phyloP scores from a whole-genome alignment of 1,140 invertebrate species.

The Orchestia grillus region DNA sequence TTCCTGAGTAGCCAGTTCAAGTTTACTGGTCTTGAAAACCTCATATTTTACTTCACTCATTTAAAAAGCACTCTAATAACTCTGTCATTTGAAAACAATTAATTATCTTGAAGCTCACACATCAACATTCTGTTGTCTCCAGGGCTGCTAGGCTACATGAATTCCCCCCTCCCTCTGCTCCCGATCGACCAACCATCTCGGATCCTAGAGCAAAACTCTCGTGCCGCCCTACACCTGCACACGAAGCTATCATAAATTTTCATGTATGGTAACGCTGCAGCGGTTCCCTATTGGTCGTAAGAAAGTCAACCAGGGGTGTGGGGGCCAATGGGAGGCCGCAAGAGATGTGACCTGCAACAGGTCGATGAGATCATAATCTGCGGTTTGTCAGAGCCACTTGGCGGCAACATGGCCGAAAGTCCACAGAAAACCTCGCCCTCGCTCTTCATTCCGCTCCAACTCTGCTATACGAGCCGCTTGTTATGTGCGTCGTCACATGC shows the following conservation, averaged over 20 bases:
- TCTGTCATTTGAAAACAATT: too few relatives aligned
- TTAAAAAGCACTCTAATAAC: too few relatives aligned
- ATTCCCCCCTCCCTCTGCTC: background rate
- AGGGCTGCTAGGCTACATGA: background rate
- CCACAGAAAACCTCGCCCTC: background rate
- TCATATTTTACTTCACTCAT: too few relatives aligned
- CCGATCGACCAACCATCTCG: background rate
- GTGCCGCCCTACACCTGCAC: background rate
- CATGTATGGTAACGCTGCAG: background rate
- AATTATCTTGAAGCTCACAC: too few relatives aligned
- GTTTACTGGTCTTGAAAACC: too few relatives aligned
- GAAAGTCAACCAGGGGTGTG: background rate
- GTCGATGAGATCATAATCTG: conserved; percentile 40
- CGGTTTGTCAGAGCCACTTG: background rate
- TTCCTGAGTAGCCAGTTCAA: too few relatives aligned
- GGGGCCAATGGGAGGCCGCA: conserved; percentile 16
- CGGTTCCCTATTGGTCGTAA: background rate
- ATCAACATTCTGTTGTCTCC: too few relatives aligned
- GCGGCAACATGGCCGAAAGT: background rate
- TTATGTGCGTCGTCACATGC: too few relatives aligned
- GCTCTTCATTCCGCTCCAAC: background rate
- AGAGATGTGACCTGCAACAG: conserved; percentile 21
- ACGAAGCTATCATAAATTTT: too few relatives aligned
- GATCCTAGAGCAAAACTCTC: background rate
- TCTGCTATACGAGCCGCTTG: background rate